Evolutionary conservation across 1,140 invertebrate genomes (phyloP), one percentile per base, ranked within the genome.

Genomic region (Pseudomyrmex pallidus): DNA sequence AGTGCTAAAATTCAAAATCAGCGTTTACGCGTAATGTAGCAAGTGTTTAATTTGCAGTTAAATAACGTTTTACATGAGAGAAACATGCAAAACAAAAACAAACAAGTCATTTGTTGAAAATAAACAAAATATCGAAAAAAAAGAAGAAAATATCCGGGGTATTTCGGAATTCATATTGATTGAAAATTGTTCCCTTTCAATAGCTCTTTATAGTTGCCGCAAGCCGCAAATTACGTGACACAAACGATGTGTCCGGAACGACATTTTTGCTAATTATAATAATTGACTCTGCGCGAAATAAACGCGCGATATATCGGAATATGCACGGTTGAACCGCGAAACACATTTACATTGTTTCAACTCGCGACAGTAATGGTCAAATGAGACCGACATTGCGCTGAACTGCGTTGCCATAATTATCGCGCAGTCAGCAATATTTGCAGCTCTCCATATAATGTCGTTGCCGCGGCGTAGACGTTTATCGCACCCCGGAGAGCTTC

Each of bases 331-430:
- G 46, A 63, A 74, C 70, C 78, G 48, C 70, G 48, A 82, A 82
- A 82, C 59, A n/a, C 67, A 82, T 74, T 82, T 13, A 44, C 35
- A 50, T 46, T 64, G 61, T 62, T 78, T 78, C 74, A 35, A 46
- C 77, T 13, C 15, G 57, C 76, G 78, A 76, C 72, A 82, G 56
- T 85, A 72, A 67, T 70, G 61, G 17, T 57, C 70, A 61, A 78
- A 70, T 70, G 68, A 35, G 46, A 66, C 59, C 52, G 56, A 54
- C 77, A 54, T 82, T 44, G 67, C 25, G 25, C 44, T 20, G 25
- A 48, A 85, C 63, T 52, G 66, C 57, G 70, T 48, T 20, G 20
- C 72, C 77, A 88, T 88, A 88, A 88, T 77, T 62, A 88, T 85
- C 77, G 63, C 35, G 5, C 3, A 70, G 73, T 78, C 72, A 74